phyloP scores from a whole-genome alignment of 2,888 invertebrate genomes.

The Diarsia dahlii region DNA sequence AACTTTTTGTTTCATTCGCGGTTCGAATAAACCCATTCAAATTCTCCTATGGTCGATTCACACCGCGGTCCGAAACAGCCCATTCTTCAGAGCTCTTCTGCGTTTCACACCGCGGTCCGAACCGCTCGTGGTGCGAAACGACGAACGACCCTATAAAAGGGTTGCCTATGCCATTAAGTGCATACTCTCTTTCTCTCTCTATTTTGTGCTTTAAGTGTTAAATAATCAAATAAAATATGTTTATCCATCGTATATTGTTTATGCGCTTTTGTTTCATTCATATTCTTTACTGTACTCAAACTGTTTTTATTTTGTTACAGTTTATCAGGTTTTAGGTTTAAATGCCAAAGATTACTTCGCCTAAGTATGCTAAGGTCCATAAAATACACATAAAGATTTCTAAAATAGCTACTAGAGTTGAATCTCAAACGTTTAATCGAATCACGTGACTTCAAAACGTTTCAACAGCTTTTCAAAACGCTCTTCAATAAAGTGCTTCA shows the following conservation, averaged over 20 bases:
- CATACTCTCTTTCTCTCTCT: neutral
- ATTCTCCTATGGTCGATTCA: too few species aligned
- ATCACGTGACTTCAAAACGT: conserved; percentile 44
- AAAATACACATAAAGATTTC: conserved; percentile 8
- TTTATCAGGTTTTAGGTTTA: neutral
- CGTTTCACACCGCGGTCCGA: too few species aligned
- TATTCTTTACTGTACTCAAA: neutral
- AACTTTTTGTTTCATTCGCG: too few species aligned
- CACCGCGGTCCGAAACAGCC: too few species aligned
- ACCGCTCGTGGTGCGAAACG: too few species aligned
- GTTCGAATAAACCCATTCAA: too few species aligned
- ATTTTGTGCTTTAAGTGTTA: neutral
- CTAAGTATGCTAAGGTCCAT: neutral
- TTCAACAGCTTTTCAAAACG: conserved; percentile 26
- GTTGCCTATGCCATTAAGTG: neutral
- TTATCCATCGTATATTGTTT: neutral
- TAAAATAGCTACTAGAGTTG: conserved; percentile 5
- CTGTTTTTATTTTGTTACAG: neutral
- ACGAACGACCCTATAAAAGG: too few species aligned
- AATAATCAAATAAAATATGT: neutral
- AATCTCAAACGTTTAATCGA: conserved; percentile 29
- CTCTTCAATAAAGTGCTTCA: conserved; percentile 37
- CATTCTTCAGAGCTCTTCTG: too few species aligned
- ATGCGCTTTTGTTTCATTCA: neutral
- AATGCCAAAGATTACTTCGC: conserved; percentile 1